Evolutionary conservation across 2,797 vertebrate species (phyloP), one percentile per base, ranked within the genome.

Genomic region (Clarias laeviceps): DNA sequence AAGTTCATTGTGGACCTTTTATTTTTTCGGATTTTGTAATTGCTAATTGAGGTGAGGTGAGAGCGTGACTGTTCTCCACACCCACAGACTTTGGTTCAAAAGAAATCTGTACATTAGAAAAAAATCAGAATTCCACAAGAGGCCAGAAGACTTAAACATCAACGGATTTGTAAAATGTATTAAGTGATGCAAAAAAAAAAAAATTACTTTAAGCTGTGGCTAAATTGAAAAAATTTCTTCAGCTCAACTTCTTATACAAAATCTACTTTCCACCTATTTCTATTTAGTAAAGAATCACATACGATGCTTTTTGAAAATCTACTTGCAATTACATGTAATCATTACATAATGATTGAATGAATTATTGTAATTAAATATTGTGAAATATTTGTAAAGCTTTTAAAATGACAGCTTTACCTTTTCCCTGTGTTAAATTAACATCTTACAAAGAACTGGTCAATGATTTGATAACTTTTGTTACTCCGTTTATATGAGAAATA

Each of bases 81-180:
- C 93, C 94, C 92, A 94, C 91, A 95, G 94, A 90, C 90, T 94
- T 94, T 95, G 92, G 88, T 95, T 95, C 91, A 90, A 91, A 82
- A 90, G 90, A 91, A 82, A 90, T 89, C 90, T 90, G 88, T 86
- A 92, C 93, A 91, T 89, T 85, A 88, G 80, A 88, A 81, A 89
- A 89, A 50, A 90, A 82, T 82, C 88, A 91, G 90, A 96, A 95
- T 97, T 97, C 95, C 96, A 97, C 96, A 97, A 96, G 96, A 95
- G 95, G 95, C 93, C 94, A 91, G 56, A 89, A 77, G 22, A 91
- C 69, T 89, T 22, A 24, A 68, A 68, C 76, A 27, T 7, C 0
- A 5, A 73, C 1, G 4, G 50, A 27, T 65, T 61, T 66, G 22
- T 45, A 29, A 73, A 80, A 84, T 45, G 32, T 9, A 34, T 62